phyloP scores from a whole-genome alignment of 2,888 invertebrate genomes.

The Lasioglossum marginatum region DNA sequence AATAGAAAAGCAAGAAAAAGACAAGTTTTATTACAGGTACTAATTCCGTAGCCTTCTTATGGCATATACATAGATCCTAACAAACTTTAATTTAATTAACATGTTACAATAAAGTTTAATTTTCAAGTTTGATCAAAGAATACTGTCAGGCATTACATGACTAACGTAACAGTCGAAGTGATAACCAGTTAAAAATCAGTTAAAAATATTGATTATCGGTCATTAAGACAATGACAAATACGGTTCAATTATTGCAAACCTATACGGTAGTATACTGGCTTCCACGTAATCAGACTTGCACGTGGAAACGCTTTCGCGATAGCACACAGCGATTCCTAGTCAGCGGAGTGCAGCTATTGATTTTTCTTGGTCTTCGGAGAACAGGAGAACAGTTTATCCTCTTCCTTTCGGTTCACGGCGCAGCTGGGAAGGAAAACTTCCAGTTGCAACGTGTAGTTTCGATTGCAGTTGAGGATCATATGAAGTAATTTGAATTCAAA shows the following conservation, averaged over 20 bases:
- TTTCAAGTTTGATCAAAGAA: neutral
- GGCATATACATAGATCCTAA: neutral
- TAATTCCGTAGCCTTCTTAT: neutral
- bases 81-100: neutral
- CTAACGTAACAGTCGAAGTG: neutral
- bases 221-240: neutral
- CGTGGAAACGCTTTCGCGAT: conserved; percentile 9
- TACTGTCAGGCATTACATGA: neutral
- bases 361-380: conserved; percentile 33
- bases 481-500: neutral
- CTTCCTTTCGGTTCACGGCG: conserved; percentile 24
- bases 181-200: neutral
- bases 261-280: neutral
- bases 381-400: conserved; percentile 16
- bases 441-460: neutral
- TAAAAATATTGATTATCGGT: neutral
- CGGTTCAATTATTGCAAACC: neutral
- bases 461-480: neutral
- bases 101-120: neutral
- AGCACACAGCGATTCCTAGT: conserved; percentile 33
- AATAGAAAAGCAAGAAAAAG: neutral
- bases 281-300: neutral
- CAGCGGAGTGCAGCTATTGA: conserved; percentile 32
- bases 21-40: neutral
- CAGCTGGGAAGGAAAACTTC: neutral